Evolutionary conservation across 2,888 invertebrate genomes (phyloP).

Genomic region (Ectemnius lituratus): DNA sequence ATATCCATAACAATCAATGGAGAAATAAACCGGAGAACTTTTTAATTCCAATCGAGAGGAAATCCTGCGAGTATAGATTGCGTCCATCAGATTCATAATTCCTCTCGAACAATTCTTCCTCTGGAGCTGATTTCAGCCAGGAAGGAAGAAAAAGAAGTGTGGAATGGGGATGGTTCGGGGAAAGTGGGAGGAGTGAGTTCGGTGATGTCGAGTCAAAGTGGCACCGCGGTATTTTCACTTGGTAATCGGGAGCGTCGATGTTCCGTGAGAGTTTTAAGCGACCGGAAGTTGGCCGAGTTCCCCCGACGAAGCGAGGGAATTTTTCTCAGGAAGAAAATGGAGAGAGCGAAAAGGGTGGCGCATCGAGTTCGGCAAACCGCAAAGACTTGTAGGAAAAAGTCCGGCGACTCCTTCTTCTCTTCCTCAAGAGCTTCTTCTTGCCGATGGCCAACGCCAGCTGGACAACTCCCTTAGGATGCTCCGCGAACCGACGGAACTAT

Average conservation of each 20-base stretch:
- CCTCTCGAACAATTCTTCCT: constrained; percentile 7
- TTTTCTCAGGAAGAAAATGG: background rate
- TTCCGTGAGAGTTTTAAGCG: constrained; percentile 15
- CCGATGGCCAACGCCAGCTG: too few relatives aligned
- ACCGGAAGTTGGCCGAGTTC: background rate
- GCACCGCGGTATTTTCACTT: constrained; percentile 28
- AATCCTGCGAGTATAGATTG: background rate
- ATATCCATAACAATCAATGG: background rate
- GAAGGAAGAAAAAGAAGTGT: too few relatives aligned
- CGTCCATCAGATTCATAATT: constrained; percentile 7
- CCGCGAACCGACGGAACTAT: too few relatives aligned
- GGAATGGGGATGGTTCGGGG: background rate
- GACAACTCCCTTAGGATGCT: too few relatives aligned
- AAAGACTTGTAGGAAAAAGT: background rate
- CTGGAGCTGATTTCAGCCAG: background rate
- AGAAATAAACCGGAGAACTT: background rate
- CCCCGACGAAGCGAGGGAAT: too few relatives aligned
- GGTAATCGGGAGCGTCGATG: constrained; percentile 23
- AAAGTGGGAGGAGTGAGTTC: background rate
- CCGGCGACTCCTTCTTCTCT: background rate
- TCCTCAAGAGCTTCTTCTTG: background rate
- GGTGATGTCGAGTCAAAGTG: constrained; percentile 18
- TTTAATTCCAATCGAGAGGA: background rate
- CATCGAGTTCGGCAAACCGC: constrained; percentile 25
- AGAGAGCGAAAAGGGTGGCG: constrained; percentile 19